These are phyloP conservation scores for Melospiza georgiana DNA, from an alignment of 2,113 vertebrate genomes.

Conservation along the genomic window DNA sequence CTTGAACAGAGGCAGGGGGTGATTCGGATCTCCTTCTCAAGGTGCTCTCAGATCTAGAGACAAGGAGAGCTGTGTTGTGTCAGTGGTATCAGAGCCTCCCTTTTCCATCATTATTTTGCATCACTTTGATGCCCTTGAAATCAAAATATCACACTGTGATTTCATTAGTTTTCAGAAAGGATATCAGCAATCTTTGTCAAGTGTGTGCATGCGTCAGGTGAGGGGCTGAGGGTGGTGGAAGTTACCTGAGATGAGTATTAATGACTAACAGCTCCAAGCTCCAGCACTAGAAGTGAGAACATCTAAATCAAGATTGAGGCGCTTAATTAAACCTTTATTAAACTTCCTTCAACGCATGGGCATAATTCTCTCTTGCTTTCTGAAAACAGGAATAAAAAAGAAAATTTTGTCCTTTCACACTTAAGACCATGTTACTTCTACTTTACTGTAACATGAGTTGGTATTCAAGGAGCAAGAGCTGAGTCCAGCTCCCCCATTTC, in stretches of 20 bases:
- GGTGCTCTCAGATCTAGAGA: neutral
- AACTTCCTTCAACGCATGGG: neutral
- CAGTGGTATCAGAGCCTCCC: neutral
- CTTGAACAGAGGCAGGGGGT: neutral
- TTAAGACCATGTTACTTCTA: neutral
- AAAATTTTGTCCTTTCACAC: neutral
- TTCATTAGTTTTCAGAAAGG: conserved; percentile 65
- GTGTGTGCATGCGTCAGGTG: conserved; percentile 37
- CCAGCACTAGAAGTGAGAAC: conserved; percentile 11
- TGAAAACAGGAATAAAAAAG: neutral
- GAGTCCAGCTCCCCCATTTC: neutral
- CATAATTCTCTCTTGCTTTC: neutral
- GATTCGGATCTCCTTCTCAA: neutral
- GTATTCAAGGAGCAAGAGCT: neutral
- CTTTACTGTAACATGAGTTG: neutral
- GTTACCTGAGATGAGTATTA: conserved; percentile 66
- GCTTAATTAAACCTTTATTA: conserved; percentile 52
- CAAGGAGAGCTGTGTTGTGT: neutral
- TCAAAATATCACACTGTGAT: conserved; percentile 60
- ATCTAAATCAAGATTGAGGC: conserved; percentile 38
- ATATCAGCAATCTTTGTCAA: conserved; percentile 68
- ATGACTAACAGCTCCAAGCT: conserved; percentile 61
- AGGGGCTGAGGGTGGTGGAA: conserved; percentile 52
- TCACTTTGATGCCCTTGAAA: conserved; percentile 56
- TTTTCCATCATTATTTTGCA: neutral